These are phyloP conservation scores for Cyrtonyx montezumae DNA, from an alignment of 2,113 vertebrate species.

Conservation along the genomic window DNA sequence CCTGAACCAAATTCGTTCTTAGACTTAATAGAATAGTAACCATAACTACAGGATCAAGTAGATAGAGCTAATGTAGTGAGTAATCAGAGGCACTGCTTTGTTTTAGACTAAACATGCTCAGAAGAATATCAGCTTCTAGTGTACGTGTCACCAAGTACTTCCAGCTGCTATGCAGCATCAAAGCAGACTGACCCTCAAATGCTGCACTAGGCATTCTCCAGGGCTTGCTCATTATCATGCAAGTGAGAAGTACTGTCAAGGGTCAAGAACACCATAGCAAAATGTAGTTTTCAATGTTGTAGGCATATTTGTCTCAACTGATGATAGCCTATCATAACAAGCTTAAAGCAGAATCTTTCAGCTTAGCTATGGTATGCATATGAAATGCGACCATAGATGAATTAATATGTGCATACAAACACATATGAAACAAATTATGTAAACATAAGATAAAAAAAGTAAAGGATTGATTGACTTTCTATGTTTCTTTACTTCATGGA, in stretches of 20 bases:
- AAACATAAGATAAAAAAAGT: background rate
- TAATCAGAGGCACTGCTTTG: background rate
- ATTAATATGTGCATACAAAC: background rate
- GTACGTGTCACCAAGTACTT: background rate
- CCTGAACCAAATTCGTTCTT: background rate
- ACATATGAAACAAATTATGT: background rate
- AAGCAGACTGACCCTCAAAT: background rate
- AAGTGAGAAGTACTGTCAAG: background rate
- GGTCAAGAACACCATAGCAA: background rate
- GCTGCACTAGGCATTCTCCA: background rate
- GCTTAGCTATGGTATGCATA: background rate
- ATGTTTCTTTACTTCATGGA: background rate
- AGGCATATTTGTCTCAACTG: background rate
- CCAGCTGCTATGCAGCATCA: background rate
- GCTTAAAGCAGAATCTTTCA: background rate
- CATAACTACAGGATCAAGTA: conserved; percentile 7
- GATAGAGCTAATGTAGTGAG: background rate
- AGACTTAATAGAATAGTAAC: conserved; percentile 10
- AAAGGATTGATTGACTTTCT: background rate
- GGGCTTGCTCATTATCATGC: rapidly evolving
- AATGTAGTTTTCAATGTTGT: background rate
- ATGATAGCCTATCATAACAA: background rate
- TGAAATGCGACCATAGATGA: background rate
- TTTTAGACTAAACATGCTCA: background rate
- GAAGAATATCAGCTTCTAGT: background rate